Evolutionary conservation across 2,888 invertebrate species (phyloP).

Genomic region (Cosmopolites sordidus): DNA sequence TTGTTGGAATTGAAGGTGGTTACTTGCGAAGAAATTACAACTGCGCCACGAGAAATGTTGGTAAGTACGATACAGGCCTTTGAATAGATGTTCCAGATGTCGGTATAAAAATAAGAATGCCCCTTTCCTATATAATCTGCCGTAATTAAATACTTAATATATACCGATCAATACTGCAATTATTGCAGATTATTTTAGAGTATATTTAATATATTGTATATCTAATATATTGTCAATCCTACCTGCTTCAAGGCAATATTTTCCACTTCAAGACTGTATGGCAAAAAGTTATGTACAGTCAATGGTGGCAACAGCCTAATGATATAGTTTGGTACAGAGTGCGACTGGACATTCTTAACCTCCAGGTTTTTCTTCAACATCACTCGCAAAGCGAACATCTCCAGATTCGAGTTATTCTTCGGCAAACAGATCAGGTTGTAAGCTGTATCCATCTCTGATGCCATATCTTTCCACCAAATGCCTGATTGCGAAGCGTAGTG

Average conservation of each 20-base stretch:
- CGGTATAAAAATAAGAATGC: too few relatives aligned
- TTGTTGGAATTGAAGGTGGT: too few relatives aligned
- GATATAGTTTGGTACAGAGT: slow-evolving; percentile 65
- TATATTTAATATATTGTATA: too few relatives aligned
- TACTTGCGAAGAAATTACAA: too few relatives aligned
- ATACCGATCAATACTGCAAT: too few relatives aligned
- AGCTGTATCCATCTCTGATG: slow-evolving; percentile 60
- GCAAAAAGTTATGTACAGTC: slow-evolving; percentile 70
- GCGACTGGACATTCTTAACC: slow-evolving; percentile 35
- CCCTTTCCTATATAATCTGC: too few relatives aligned
- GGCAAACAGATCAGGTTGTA: slow-evolving; percentile 66
- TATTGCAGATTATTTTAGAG: too few relatives aligned
- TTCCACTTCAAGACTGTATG: slow-evolving; percentile 63
- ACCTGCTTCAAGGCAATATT: slow-evolving; percentile 48
- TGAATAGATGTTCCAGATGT: too few relatives aligned
- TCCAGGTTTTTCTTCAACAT: slow-evolving; percentile 40
- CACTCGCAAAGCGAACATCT: slow-evolving; percentile 66
- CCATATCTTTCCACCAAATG: slow-evolving; percentile 78
- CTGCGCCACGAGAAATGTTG: too few relatives aligned
- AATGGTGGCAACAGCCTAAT: slow-evolving; percentile 71
- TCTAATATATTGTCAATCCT: background rate
- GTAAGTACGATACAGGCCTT: too few relatives aligned
- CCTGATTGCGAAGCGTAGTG: slow-evolving; percentile 68
- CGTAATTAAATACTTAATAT: too few relatives aligned
- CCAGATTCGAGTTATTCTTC: slow-evolving; percentile 56